Base-by-base conservation (phyloP, 1,140 invertebrate species). In the Pseudomyrmex dendroicus region DNA sequence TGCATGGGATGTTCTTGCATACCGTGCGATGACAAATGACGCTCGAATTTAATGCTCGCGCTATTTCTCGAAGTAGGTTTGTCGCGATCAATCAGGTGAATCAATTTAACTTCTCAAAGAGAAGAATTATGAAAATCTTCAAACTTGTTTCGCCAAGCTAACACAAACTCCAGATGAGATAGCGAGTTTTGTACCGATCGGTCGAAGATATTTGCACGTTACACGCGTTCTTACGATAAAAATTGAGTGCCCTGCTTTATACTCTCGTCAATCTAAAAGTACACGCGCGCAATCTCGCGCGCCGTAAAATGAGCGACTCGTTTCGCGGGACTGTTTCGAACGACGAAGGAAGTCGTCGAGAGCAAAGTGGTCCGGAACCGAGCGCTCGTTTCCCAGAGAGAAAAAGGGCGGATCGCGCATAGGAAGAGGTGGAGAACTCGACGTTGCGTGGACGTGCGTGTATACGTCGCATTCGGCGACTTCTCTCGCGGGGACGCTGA, bases 401-500 rank as follows among this genome's bases (percentile, higher is more conserved):
- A 61, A 57, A 50, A 35, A 64, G 13, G 25, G 50, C 72, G 54
- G 73, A 46, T 78, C 56, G 46, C 56, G 46, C 61, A 56, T 48
- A 74, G 68, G 44, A 78, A 64, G 44, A 78, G 70, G 64, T 46
- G 74, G 85, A 86, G 67, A 63, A 59, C 78, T 70, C 78, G 67
- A 59, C 72, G 76, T 84, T 54, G 63, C 68, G 25, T 62, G 54
- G 20, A 73, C 12, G 25, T 20, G 70, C 48, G 61, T 44, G 57
- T 25, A 17, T 35, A 59, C 68, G 56, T 73, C 46, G 67, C 22
- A 12, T 56, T 48, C 35, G 67, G 48, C 74, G 74, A 68, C 35
- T 63, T 85, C 82, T 84, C 82, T 82, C 73, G 64, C 82, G 73
- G 76, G 52, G 63, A 89, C 83, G 72, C 89, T 93, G 92, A 93